Conservation (phyloP, 2,797 vertebrate species). For the Rachycentron canadum region DNA sequence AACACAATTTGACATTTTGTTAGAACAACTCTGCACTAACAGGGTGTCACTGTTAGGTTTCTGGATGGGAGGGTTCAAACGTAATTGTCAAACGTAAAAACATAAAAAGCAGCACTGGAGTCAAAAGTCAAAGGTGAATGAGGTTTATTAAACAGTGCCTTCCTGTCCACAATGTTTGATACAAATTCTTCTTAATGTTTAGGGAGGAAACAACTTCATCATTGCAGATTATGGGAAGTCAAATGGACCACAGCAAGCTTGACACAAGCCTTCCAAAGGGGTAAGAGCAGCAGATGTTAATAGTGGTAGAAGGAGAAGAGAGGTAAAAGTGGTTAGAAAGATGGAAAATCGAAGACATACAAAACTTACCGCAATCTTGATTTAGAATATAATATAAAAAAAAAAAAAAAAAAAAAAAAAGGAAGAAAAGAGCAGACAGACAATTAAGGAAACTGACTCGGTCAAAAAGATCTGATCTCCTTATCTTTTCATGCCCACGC, state of each 20-base stretch:
- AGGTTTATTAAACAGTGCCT: conserved; percentile 52
- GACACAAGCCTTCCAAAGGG: conserved; percentile 51
- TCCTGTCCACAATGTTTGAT: conserved; percentile 31
- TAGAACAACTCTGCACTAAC: conserved; percentile 57
- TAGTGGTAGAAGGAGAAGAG: conserved; percentile 67
- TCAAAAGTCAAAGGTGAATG: conserved; percentile 60
- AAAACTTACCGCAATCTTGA: conserved; percentile 98
- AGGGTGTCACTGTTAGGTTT: conserved; percentile 51
- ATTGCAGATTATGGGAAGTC: conserved; percentile 59
- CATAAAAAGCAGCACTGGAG: conserved; percentile 54
- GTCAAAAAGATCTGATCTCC: conserved; percentile 29
- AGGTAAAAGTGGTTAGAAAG: conserved; percentile 65
- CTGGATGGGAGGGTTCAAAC: conserved; percentile 51
- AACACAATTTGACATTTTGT: conserved; percentile 33
- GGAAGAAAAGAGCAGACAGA: conserved; percentile 91
- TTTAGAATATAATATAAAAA: conserved; percentile 74
- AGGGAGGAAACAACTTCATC: conserved; percentile 34
- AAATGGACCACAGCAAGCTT: conserved; percentile 75
- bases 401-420: conserved; percentile 87
- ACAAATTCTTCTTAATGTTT: conserved; percentile 37
- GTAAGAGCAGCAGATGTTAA: conserved; percentile 70
- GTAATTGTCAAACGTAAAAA: conserved; percentile 54
- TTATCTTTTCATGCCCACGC: conserved; percentile 19
- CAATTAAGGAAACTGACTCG: conserved; percentile 86
- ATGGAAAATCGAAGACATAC: conserved; percentile 58